Evolutionary conservation across 2,888 invertebrate genomes (phyloP).

Genomic region (Phytoseiulus persimilis): DNA sequence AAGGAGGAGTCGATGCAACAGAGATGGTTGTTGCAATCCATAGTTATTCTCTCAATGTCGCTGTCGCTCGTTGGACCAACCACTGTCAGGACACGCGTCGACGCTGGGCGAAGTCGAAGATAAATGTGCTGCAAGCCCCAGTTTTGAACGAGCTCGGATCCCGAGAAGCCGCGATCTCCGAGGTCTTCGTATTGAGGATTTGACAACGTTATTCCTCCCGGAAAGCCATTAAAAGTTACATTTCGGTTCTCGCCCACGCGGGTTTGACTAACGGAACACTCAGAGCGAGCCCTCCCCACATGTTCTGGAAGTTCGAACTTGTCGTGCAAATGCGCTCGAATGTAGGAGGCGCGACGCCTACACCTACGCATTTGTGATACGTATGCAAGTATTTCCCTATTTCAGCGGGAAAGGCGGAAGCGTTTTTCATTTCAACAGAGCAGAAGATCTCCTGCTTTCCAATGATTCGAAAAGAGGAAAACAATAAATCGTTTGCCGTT

Average conservation of each 20-base stretch:
- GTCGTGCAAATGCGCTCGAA: neutral
- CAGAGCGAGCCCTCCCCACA: neutral
- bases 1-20: too few species aligned
- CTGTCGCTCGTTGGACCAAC: too few species aligned
- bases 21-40: too few species aligned
- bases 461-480: neutral
- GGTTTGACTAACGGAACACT: neutral
- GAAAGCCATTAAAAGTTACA: neutral
- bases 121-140: neutral
- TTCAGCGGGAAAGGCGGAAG: neutral
- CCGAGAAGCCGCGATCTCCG: neutral
- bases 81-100: too few species aligned
- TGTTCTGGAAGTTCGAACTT: too few species aligned
- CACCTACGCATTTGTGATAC: neutral
- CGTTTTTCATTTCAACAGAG: neutral
- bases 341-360: neutral
- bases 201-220: neutral
- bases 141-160: neutral
- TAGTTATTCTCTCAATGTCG: too few species aligned
- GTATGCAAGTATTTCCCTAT: neutral
- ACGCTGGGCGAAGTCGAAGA: neutral
- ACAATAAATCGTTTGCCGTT: neutral
- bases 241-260: neutral
- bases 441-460: neutral
- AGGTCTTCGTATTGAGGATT: neutral